Percentiles rank a stretch among this genome's conserved stretches.
Conservation (phyloP, 2,888 invertebrate species). For the Mantis religiosa region DNA sequence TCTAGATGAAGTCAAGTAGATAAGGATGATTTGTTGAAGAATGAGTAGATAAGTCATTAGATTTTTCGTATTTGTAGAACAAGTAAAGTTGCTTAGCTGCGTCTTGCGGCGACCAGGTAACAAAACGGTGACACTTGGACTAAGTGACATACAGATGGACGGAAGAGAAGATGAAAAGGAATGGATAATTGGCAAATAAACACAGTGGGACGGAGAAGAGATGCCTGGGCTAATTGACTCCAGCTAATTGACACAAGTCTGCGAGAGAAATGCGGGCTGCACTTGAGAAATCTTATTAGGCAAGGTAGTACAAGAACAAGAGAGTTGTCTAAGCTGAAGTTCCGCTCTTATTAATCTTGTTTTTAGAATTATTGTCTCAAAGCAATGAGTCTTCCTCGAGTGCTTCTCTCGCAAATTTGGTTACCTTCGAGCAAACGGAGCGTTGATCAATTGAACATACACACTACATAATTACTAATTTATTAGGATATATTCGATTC, state of each 20-base stretch:
- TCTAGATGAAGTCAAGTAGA: no score
- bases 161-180: background rate
- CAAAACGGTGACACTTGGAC: background rate
- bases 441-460: background rate
- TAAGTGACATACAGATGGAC: background rate
- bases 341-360: background rate
- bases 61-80: background rate
- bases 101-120: background rate
- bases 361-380: background rate
- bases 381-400: background rate
- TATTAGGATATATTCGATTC: no score
- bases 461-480: no score
- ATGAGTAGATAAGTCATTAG: no score
- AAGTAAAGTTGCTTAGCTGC: background rate
- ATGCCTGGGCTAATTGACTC: background rate
- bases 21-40: no score
- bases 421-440: background rate
- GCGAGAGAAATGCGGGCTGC: background rate
- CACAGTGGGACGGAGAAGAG: background rate
- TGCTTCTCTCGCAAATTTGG: background rate
- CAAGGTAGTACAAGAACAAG: background rate
- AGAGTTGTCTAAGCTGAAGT: background rate
- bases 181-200: background rate
- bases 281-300: background rate
- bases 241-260: background rate